Evolutionary conservation across 2,113 vertebrate species (phyloP).

Genomic region (Dasyprocta punctata): DNA sequence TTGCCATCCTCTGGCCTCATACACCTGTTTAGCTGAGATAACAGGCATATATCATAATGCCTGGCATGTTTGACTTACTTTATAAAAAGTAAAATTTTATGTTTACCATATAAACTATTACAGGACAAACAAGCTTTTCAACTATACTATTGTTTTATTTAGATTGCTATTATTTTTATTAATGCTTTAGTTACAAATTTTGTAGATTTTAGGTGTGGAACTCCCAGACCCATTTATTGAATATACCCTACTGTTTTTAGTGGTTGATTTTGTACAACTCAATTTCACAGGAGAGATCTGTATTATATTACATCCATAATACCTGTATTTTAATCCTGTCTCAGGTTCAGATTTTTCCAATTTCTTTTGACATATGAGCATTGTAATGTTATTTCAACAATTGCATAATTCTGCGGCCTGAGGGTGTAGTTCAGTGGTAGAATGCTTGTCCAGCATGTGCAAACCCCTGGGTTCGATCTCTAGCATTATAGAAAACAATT

Average conservation of each 20-base stretch:
- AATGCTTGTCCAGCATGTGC: background rate
- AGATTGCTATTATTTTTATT: background rate
- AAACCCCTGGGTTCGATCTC: background rate
- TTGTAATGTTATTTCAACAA: conserved; percentile 1
- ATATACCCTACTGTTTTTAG: background rate
- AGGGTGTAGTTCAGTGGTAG: background rate
- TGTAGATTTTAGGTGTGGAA: background rate
- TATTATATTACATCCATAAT: background rate
- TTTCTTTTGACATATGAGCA: background rate
- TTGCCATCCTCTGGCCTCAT: background rate
- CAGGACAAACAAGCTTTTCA: background rate
- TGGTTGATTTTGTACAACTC: background rate
- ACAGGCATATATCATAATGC: background rate
- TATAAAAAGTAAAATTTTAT: background rate
- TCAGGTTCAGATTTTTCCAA: background rate
- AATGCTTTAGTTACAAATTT: background rate
- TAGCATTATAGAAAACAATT: background rate
- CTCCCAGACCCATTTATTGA: background rate
- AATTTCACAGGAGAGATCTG: background rate
- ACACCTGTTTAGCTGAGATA: background rate
- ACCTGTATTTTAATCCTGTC: background rate
- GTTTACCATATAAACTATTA: background rate
- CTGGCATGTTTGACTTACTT: background rate
- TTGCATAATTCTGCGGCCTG: background rate
- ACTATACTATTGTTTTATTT: background rate